A percentile compares a stretch with the other conserved stretches of the same genome.
Conservation (phyloP, 2,113 vertebrate genomes). For the Neotragus moschatus region DNA sequence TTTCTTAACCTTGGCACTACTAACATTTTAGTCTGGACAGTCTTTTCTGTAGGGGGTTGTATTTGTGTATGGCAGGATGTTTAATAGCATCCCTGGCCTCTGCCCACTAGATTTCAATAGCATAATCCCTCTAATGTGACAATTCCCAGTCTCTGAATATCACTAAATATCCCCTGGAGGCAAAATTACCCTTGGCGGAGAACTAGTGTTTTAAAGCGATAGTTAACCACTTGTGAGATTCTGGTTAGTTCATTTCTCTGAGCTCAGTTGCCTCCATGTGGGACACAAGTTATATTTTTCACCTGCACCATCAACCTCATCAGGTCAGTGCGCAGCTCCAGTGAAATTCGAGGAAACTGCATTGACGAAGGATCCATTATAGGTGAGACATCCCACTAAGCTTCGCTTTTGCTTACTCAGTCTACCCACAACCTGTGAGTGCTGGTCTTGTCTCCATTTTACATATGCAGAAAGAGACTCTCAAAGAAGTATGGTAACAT, state of each 20-base stretch:
- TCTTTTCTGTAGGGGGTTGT: not conserved
- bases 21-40: not conserved
- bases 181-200: not conserved
- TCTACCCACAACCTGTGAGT: not conserved
- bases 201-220: not conserved
- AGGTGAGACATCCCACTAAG: not conserved
- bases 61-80: not conserved
- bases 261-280: not conserved
- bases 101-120: too few species aligned
- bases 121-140: not conserved
- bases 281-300: not conserved
- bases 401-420: not conserved
- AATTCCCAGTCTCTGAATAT: not conserved
- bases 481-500: not conserved
- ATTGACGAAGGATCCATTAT: fast-evolving
- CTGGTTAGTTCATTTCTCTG: not conserved
- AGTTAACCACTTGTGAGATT: not conserved
- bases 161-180: not conserved
- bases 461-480: not conserved
- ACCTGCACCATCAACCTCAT: too few species aligned
- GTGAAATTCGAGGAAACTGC: not conserved
- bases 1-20: not conserved
- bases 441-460: not conserved
- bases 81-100: not conserved
- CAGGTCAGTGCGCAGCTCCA: not conserved